A percentile compares a stretch with the other conserved stretches of the same genome.
Evolutionary conservation across 2,113 vertebrate species (phyloP).

Genomic region (Megaleporinus macrocephalus): DNA sequence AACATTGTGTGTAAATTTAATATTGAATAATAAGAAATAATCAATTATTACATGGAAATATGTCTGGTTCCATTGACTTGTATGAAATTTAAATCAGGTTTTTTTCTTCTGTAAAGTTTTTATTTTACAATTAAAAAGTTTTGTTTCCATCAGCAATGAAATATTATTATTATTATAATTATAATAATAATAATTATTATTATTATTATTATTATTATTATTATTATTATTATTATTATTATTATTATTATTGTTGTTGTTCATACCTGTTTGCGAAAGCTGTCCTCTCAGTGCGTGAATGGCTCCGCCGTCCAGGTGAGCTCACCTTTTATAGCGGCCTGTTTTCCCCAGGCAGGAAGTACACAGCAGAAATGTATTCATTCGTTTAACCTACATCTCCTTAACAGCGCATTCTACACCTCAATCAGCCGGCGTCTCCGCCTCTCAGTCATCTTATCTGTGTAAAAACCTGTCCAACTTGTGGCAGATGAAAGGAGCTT

Average conservation of each 20-base stretch:
- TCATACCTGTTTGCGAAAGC: constrained; percentile 11
- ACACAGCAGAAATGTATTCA: not conserved
- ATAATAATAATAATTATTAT: too few relatives aligned
- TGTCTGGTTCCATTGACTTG: too few relatives aligned
- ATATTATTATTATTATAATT: too few relatives aligned
- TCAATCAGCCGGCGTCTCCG: not conserved
- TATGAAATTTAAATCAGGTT: too few relatives aligned
- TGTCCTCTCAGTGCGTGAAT: not conserved
- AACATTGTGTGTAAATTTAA: too few relatives aligned
- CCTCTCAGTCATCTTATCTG: not conserved
- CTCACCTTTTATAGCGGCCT: constrained; percentile 1
- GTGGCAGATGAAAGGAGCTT: not conserved
- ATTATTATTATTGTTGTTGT: not conserved
- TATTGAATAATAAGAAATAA: too few relatives aligned
- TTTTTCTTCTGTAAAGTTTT: too few relatives aligned
- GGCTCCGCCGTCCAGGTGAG: not conserved
- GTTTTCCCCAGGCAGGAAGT: not conserved
- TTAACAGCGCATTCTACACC: not conserved
- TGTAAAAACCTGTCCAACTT: not conserved
- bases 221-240: too few relatives aligned
- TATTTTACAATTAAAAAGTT: too few relatives aligned
- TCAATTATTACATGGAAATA: too few relatives aligned
- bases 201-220: too few relatives aligned
- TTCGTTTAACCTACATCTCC: not conserved
- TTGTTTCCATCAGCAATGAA: too few relatives aligned